Conservation (phyloP, 2,113 vertebrate genomes). For the Blennius ocellaris region DNA sequence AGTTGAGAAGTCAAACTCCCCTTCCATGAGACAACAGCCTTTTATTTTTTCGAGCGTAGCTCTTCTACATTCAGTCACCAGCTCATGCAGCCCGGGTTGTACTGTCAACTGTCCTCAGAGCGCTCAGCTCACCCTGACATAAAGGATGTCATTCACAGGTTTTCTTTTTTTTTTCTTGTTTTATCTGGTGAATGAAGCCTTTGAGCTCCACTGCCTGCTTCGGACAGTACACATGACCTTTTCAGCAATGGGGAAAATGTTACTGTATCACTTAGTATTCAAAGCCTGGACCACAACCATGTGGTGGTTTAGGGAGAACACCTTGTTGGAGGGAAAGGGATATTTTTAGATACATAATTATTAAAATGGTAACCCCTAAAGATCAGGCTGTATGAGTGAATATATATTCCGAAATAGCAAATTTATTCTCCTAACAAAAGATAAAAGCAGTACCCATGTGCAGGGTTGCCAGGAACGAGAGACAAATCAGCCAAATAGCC, state of each 20-base stretch:
- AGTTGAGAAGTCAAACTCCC: background rate
- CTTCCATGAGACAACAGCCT: background rate
- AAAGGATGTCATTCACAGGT: slow-evolving; percentile 52
- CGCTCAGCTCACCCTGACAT: slow-evolving; percentile 8
- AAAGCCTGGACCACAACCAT: background rate
- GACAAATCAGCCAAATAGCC: no score
- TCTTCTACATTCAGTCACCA: background rate
- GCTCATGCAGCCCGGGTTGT: background rate
- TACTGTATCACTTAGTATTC: background rate
- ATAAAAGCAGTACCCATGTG: no score
- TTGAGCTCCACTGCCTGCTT: slow-evolving; percentile 27
- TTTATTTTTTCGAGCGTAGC: no score
- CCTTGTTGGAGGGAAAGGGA: background rate
- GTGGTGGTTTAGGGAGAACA: background rate
- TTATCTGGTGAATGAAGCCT: slow-evolving; percentile 55
- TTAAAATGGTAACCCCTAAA: background rate
- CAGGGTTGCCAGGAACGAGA: no score
- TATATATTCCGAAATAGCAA: no score
- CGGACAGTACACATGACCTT: slow-evolving; percentile 3
- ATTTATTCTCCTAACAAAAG: no score
- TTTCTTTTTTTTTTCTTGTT: background rate
- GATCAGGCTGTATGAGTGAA: background rate
- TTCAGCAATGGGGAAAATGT: background rate
- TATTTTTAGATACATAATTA: no score
- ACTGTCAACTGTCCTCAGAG: background rate